Evolutionary conservation across 2,113 vertebrate species (phyloP).

Genomic region (Carlito syrichta): DNA sequence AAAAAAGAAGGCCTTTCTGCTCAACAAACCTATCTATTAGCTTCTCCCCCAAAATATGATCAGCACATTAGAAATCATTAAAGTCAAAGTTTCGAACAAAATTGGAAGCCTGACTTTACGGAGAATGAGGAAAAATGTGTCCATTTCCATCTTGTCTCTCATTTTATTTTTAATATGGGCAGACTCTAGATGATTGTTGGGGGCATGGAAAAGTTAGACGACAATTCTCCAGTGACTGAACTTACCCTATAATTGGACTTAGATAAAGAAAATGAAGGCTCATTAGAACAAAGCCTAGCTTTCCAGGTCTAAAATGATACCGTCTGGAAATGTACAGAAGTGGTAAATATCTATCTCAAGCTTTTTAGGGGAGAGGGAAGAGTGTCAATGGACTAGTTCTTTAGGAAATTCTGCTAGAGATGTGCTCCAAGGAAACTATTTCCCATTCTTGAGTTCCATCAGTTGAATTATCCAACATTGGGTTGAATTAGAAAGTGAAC

Average conservation of each 20-base stretch:
- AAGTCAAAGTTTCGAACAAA: not conserved
- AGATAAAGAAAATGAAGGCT: not conserved
- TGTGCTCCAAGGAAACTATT: slow-evolving; percentile 55
- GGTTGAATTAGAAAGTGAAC: slow-evolving; percentile 39
- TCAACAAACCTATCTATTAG: not conserved
- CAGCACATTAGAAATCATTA: not conserved
- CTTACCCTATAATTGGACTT: not conserved
- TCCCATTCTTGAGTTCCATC: slow-evolving; percentile 43
- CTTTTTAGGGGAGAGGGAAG: not conserved
- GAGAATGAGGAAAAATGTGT: not conserved
- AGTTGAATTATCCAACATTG: slow-evolving; percentile 65
- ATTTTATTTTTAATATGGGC: not conserved
- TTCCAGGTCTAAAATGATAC: not conserved
- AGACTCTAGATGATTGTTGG: not conserved
- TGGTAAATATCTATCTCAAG: not conserved
- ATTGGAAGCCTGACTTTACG: not conserved
- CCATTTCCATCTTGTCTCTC: not conserved
- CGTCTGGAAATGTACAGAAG: not conserved
- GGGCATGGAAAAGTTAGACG: not conserved
- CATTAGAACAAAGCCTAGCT: not conserved
- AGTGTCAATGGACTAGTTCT: not conserved
- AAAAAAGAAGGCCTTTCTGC: not conserved
- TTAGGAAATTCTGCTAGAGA: slow-evolving; percentile 2
- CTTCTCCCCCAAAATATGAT: not conserved
- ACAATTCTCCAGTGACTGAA: not conserved